Evolutionary conservation across 2,113 vertebrate genomes (phyloP).

Genomic region (Arothron firmamentum): DNA sequence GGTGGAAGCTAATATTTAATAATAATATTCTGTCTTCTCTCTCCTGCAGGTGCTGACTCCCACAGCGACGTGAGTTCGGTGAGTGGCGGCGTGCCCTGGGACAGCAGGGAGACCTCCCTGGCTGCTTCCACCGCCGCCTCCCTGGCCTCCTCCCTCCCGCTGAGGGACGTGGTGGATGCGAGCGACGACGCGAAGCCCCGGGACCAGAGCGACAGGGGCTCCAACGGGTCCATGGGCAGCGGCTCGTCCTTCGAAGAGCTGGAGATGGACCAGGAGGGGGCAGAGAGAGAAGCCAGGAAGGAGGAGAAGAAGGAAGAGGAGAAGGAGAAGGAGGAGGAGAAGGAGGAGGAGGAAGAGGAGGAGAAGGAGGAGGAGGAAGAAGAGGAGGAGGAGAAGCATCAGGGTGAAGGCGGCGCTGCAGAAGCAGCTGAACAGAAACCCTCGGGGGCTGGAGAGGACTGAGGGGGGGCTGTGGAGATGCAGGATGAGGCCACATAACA

Average conservation of each 20-base stretch:
- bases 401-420: constrained; percentile 26
- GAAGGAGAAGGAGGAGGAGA: too few species aligned
- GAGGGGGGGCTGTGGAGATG: constrained; percentile 33
- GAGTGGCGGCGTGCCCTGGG: constrained; percentile 79
- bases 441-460: constrained; percentile 49
- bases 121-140: constrained; percentile 75
- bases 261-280: constrained; percentile 79
- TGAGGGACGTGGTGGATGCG: constrained; percentile 75
- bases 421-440: constrained; percentile 37
- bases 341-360: constrained; percentile 69
- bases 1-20: too few species aligned
- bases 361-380: constrained; percentile 16
- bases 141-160: constrained; percentile 74
- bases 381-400: constrained; percentile 12
- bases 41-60: constrained; percentile 69
- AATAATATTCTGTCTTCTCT: not conserved
- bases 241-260: constrained; percentile 96
- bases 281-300: constrained; percentile 21
- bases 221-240: constrained; percentile 85
- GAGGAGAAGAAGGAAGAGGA: constrained; percentile 18
- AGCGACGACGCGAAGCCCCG: constrained; percentile 55
- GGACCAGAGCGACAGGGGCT: constrained; percentile 76
- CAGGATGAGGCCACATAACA: constrained; percentile 28
- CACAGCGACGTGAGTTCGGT: constrained; percentile 78
- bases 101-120: constrained; percentile 83